A percentile compares a stretch with the other conserved stretches of the same genome.
phyloP scores from a whole-genome alignment of 2,888 invertebrate genomes.

The Melieria omissa region DNA sequence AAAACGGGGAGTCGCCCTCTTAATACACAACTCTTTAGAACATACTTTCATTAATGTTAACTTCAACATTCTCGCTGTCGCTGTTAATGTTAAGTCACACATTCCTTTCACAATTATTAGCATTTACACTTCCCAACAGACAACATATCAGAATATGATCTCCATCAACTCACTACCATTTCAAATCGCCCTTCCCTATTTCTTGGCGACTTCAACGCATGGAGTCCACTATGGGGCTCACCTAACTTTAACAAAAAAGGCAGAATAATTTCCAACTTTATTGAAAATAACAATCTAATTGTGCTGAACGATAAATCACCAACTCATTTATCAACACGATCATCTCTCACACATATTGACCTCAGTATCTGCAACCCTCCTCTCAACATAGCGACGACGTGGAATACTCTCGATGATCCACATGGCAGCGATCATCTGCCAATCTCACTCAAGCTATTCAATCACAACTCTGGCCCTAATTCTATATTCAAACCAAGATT shows the following conservation, averaged over 20 bases:
- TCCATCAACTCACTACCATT: not conserved
- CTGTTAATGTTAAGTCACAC: not conserved
- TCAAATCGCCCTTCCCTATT: not conserved
- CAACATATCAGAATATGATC: not conserved
- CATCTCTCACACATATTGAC: slow-evolving; percentile 14
- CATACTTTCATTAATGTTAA: not conserved
- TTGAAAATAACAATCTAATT: slow-evolving; percentile 6
- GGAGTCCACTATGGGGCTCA: slow-evolving; percentile 21
- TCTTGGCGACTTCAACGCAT: slow-evolving; percentile 10
- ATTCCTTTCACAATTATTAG: not conserved
- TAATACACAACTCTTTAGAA: not conserved
- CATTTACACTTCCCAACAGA: not conserved
- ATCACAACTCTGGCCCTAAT: not conserved
- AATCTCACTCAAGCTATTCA: not conserved
- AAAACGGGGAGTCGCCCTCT: not conserved
- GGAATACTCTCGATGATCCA: not conserved
- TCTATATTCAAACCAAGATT: not conserved
- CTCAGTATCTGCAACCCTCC: slow-evolving; percentile 8
- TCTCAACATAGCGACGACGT: not conserved
- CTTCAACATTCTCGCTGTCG: not conserved
- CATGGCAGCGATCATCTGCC: slow-evolving; percentile 23
- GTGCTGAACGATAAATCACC: slow-evolving; percentile 18
- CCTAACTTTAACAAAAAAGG: slow-evolving; percentile 5
- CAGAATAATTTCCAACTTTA: slow-evolving; percentile 3
- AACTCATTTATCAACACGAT: slow-evolving; percentile 17